A percentile compares a stretch with the other conserved stretches of the same genome.
These are phyloP conservation scores for Ammodytes dubius DNA, from an alignment of 2,113 vertebrate genomes.

Conservation along the genomic window DNA sequence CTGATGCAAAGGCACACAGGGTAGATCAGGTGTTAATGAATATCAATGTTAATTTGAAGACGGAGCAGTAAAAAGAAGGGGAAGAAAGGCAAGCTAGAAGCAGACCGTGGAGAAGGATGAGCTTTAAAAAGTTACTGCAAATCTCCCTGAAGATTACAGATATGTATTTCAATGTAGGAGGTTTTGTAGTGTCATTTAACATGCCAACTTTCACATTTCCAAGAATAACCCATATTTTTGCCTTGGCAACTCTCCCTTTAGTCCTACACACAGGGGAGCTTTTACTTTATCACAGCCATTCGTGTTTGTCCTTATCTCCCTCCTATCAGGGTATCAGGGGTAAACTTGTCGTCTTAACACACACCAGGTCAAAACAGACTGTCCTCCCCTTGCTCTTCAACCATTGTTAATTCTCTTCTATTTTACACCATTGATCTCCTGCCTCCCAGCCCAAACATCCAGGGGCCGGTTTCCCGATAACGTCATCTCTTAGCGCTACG, in stretches of 20 bases:
- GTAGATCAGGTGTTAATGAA: conserved; percentile 79
- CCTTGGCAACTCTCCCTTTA: conserved; percentile 10
- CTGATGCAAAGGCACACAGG: conserved; percentile 44
- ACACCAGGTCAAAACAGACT: conserved; percentile 63
- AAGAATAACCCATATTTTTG: conserved; percentile 1
- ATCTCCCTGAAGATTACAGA: neutral
- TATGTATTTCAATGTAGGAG: neutral
- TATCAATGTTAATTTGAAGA: conserved; percentile 73
- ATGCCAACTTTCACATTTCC: neutral
- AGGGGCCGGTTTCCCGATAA: too few relatives aligned
- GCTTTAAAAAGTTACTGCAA: conserved; percentile 11
- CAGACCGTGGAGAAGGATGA: conserved; percentile 5
- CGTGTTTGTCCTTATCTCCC: conserved; percentile 41
- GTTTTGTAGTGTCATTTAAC: neutral
- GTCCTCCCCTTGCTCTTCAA: conserved; percentile 59
- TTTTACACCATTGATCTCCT: conserved; percentile 82
- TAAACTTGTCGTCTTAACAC: conserved; percentile 56
- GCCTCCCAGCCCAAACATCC: conserved; percentile 63
- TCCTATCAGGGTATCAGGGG: conserved; percentile 54
- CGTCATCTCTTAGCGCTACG: too few relatives aligned
- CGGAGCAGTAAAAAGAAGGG: conserved; percentile 12
- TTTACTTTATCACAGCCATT: conserved; percentile 50
- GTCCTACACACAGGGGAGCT: conserved; percentile 22
- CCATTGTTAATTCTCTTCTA: conserved; percentile 76
- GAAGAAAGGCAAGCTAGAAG: conserved; percentile 10